These are phyloP conservation scores for Glyptemys insculpta DNA, from an alignment of 2,797 vertebrate genomes.

Conservation along the genomic window DNA sequence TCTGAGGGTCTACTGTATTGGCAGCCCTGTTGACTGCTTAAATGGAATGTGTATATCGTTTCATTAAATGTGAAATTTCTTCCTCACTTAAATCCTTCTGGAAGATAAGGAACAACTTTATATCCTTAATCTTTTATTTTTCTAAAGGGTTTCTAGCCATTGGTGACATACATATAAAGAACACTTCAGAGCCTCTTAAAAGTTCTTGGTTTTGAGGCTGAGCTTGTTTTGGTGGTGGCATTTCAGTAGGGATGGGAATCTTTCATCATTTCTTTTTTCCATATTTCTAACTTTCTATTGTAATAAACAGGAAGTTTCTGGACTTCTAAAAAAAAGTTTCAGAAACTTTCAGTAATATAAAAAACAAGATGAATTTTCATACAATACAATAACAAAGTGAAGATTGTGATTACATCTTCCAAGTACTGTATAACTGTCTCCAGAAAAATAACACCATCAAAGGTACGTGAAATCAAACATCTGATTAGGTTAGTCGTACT, in stretches of 20 bases:
- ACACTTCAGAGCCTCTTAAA: neutral
- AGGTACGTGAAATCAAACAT: neutral
- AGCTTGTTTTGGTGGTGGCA: neutral
- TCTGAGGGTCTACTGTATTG: neutral
- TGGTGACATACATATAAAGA: neutral
- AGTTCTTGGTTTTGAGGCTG: constrained; percentile 12
- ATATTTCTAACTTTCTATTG: constrained; percentile 14
- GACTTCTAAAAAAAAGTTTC: neutral
- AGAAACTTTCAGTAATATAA: neutral
- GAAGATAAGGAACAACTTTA: neutral
- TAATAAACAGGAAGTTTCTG: constrained; percentile 36
- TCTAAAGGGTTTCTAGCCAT: neutral
- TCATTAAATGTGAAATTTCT: neutral
- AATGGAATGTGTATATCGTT: neutral
- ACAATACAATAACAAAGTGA: neutral
- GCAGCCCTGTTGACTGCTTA: neutral
- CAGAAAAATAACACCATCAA: neutral
- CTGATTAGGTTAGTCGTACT: neutral
- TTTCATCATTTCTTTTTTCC: constrained; percentile 38
- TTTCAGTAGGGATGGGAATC: constrained; percentile 33
- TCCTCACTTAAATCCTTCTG: neutral
- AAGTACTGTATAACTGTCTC: neutral
- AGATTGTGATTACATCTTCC: too few species aligned
- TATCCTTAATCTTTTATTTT: neutral
- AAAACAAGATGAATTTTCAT: neutral